These are phyloP conservation scores for Xiphophorus hellerii DNA, from an alignment of 2,113 vertebrate species.

Conservation along the genomic window DNA sequence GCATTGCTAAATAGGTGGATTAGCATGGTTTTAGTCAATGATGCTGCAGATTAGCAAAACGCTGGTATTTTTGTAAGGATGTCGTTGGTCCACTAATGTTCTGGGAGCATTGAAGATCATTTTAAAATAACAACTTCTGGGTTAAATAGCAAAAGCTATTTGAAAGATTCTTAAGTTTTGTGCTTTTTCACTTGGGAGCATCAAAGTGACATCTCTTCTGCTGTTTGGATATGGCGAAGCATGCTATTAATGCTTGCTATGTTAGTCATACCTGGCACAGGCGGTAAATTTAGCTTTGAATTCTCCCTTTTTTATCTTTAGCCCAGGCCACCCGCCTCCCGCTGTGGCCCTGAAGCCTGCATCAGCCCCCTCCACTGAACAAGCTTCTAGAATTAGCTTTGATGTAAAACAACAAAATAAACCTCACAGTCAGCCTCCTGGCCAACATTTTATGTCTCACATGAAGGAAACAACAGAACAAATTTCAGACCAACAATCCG, in stretches of 20 bases:
- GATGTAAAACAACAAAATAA: slow-evolving; percentile 23
- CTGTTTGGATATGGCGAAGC: slow-evolving; percentile 11
- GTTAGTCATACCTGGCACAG: slow-evolving; percentile 8
- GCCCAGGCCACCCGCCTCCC: slow-evolving; percentile 18
- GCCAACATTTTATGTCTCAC: slow-evolving; percentile 16
- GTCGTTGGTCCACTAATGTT: not conserved
- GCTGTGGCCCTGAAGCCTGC: slow-evolving; percentile 33
- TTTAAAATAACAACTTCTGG: not conserved
- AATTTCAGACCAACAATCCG: slow-evolving; percentile 5
- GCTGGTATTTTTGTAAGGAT: not conserved
- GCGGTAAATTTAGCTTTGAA: slow-evolving; percentile 41
- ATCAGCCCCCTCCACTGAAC: slow-evolving; percentile 13
- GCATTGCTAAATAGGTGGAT: slow-evolving; percentile 9
- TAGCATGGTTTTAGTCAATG: not conserved
- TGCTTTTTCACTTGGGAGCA: not conserved
- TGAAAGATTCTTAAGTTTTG: not conserved
- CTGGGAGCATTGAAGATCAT: not conserved
- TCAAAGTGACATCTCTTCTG: slow-evolving; percentile 13
- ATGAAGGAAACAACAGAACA: slow-evolving; percentile 44
- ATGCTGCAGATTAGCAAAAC: slow-evolving; percentile 7
- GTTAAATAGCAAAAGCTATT: not conserved
- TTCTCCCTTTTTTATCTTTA: slow-evolving; percentile 63
- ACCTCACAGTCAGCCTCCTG: slow-evolving; percentile 5
- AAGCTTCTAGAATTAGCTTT: slow-evolving; percentile 17
- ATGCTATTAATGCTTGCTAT: slow-evolving; percentile 11